Evolutionary conservation across 1,140 invertebrate genomes (phyloP), one percentile per base, ranked within the genome.

Genomic region (Augochlora pura): DNA sequence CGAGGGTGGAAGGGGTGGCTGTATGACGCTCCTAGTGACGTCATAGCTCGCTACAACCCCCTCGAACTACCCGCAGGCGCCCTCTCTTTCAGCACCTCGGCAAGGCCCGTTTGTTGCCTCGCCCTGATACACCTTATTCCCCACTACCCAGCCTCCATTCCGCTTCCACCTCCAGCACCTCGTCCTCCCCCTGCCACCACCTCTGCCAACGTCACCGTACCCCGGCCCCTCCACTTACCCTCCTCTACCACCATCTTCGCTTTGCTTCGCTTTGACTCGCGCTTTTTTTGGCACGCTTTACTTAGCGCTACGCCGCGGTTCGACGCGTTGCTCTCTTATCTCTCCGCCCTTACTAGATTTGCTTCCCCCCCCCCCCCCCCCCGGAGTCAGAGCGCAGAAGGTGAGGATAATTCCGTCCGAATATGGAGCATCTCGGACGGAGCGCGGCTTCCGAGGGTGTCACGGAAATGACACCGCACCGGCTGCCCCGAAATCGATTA

Each of bases 1-100:
- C 91, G 88, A 84, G 85, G 85, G 74, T 66, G 72, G 81, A 86
- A 86, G 83, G 85, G 87, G 81, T 81, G 74, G 86, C 83, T 74
- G 80, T 86, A 88, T 93, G 91, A 93, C 92, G 92, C 91, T 89
- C 88, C 89, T 83, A 83, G 88, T 93, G 92, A 93, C 92, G 92
- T 93, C 92, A 92, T 91, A 80, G 84, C 87, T 77, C 78, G 80
- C 75, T 85, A 86, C 89, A 85, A 91, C 86, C 90, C 86, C 71
- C 84, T 86, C 84, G 84, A 80, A 82, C 78, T 85, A 87, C 79
- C 78, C 83, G 72, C 84, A 87, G 77, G 85, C 89, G 88, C 86
- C 88, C 87, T 84, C 83, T 83, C 65, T 32, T 75, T 81, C 76
- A 80, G 83, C 81, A 74, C 74, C 65, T 69, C 65, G 62, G 77